These are phyloP conservation scores for Spheniscus mendiculus DNA, from an alignment of 2,113 vertebrate genomes.

Conservation along the genomic window DNA sequence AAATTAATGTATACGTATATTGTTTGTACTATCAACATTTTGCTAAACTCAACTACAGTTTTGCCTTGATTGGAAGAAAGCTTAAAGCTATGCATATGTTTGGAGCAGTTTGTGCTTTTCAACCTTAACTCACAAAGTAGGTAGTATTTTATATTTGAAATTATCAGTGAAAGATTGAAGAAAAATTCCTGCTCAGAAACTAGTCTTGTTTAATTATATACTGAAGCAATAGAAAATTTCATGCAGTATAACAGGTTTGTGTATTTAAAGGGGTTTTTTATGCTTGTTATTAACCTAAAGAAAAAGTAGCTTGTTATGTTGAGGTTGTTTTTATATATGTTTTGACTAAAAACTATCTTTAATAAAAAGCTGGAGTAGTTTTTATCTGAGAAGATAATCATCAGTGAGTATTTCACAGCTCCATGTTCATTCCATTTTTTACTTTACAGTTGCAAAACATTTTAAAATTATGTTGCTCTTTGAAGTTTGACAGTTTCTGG, in stretches of 20 bases:
- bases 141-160: neutral
- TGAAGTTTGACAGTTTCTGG: constrained; percentile 73
- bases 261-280: constrained; percentile 16
- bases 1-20: neutral
- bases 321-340: constrained; percentile 68
- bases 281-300: constrained; percentile 31
- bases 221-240: constrained; percentile 4
- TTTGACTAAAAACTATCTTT: constrained; percentile 88
- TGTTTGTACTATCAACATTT: neutral
- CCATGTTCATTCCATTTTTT: constrained; percentile 87
- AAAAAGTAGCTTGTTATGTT: constrained; percentile 47
- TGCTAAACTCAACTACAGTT: neutral
- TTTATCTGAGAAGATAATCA: constrained; percentile 86
- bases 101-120: neutral
- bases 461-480: constrained; percentile 80
- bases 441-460: constrained; percentile 76
- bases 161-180: neutral
- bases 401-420: constrained; percentile 96
- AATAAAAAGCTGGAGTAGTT: constrained; percentile 90
- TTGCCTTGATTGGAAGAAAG: neutral
- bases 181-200: neutral
- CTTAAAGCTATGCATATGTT: neutral
- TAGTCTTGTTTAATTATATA: constrained; percentile 8
- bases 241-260: constrained; percentile 51
- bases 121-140: neutral